Conservation (phyloP, 2,888 invertebrate species). For the Caenorhabditis panamensis region DNA sequence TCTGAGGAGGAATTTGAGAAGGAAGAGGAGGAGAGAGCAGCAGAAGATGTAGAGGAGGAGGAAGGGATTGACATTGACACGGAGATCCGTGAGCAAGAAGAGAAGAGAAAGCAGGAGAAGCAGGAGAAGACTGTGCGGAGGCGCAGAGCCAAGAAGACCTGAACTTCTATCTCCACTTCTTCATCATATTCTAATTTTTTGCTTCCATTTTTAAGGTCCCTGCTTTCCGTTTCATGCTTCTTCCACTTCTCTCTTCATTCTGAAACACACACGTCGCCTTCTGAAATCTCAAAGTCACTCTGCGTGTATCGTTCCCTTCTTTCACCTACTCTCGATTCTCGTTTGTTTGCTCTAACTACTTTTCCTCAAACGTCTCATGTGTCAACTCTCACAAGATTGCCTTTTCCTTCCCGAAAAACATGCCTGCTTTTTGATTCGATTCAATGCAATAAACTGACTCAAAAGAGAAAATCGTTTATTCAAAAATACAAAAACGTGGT, state of each 20-base stretch:
- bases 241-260: background rate
- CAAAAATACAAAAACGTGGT: constrained; percentile 27
- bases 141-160: constrained; percentile 40
- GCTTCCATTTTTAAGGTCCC: too few relatives aligned
- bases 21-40: constrained; percentile 21
- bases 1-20: constrained; percentile 11
- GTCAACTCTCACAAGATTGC: constrained; percentile 30
- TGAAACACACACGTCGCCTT: background rate
- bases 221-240: background rate
- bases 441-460: constrained; percentile 14
- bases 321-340: constrained; percentile 1
- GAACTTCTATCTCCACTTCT: background rate
- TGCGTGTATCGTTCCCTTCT: constrained; percentile 19
- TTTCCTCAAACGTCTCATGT: constrained; percentile 3
- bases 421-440: constrained; percentile 8
- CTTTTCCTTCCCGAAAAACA: constrained; percentile 13
- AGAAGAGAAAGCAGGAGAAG: too few relatives aligned
- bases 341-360: background rate
- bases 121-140: constrained; percentile 35
- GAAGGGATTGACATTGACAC: constrained; percentile 18
- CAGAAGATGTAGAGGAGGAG: too few relatives aligned
- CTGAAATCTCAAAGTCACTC: constrained; percentile 26
- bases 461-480: constrained; percentile 20
- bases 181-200: background rate
- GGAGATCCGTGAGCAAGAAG: constrained; percentile 39